These are phyloP conservation scores for Ostrea denselamellosa DNA, from an alignment of 1,140 invertebrate genomes.

Conservation along the genomic window DNA sequence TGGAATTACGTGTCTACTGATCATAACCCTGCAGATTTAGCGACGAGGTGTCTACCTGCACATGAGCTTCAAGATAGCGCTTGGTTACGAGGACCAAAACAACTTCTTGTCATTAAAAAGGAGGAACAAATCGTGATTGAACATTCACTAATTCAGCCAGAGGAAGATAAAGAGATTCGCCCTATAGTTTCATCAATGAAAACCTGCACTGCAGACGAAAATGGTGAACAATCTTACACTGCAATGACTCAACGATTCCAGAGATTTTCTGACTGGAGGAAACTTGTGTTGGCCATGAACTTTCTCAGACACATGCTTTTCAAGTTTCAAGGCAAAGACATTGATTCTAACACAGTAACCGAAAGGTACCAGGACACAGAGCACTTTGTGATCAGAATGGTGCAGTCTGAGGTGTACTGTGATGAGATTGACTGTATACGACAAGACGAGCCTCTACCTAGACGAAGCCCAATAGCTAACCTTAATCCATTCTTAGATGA, in stretches of 20 bases:
- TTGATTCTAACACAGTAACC: conserved; percentile 25
- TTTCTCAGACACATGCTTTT: conserved; percentile 46
- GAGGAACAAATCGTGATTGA: neutral
- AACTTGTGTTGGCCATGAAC: neutral
- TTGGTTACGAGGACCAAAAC: conserved; percentile 49
- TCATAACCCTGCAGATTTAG: conserved; percentile 40
- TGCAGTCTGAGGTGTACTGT: conserved; percentile 42
- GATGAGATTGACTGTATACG: conserved; percentile 40
- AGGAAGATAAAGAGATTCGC: conserved; percentile 45
- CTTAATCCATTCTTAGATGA: conserved; percentile 34
- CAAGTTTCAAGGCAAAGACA: conserved; percentile 44
- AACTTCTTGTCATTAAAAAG: neutral
- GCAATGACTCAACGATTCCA: conserved; percentile 10
- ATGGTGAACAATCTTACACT: neutral
- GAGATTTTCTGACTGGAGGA: conserved; percentile 39
- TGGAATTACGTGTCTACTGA: conserved; percentile 46
- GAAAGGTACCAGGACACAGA: neutral
- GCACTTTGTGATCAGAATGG: conserved; percentile 15
- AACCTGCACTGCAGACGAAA: neutral
- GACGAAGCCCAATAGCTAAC: neutral
- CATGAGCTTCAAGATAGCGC: conserved; percentile 5
- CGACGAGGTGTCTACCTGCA: conserved; percentile 26
- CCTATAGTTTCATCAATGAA: neutral
- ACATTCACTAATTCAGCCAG: conserved; percentile 43
- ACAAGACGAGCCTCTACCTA: neutral